phyloP scores from a whole-genome alignment of 2,888 invertebrate genomes.

The Agrotis puta region DNA sequence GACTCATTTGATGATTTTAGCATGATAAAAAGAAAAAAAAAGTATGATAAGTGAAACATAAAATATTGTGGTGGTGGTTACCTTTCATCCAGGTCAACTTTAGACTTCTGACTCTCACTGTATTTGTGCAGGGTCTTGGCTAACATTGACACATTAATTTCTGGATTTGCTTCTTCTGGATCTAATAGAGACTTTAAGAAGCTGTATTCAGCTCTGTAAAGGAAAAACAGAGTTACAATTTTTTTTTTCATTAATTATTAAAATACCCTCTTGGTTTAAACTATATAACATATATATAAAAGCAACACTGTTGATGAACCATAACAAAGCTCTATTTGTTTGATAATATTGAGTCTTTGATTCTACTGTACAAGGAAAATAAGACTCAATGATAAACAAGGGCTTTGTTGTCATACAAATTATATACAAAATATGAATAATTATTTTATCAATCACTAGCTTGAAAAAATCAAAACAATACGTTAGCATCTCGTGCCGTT shows the following conservation, averaged over 20 bases:
- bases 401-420: neutral
- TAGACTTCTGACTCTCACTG: conserved; percentile 83
- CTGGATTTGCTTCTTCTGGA: conserved; percentile 83
- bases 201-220: conserved; percentile 81
- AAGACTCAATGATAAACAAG: neutral
- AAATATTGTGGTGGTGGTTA: conserved; percentile 53
- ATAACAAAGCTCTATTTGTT: neutral
- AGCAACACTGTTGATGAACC: conserved; percentile 1
- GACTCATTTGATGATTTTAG: too few species aligned
- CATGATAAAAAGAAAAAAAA: too few species aligned
- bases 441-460: neutral
- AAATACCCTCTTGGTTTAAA: conserved; percentile 16
- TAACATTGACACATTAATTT: conserved; percentile 81
- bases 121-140: conserved; percentile 82
- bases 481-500: neutral
- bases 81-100: conserved; percentile 87
- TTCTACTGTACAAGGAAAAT: conserved; percentile 12
- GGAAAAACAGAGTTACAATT: neutral
- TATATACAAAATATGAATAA: neutral
- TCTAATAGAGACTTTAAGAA: conserved; percentile 83
- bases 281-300: too few species aligned
- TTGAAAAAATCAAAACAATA: conserved; percentile 9
- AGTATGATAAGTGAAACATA: too few species aligned
- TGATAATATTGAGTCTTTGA: neutral
- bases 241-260: neutral